These are phyloP conservation scores for Grus americana DNA, from an alignment of 2,113 vertebrate genomes.

Conservation along the genomic window DNA sequence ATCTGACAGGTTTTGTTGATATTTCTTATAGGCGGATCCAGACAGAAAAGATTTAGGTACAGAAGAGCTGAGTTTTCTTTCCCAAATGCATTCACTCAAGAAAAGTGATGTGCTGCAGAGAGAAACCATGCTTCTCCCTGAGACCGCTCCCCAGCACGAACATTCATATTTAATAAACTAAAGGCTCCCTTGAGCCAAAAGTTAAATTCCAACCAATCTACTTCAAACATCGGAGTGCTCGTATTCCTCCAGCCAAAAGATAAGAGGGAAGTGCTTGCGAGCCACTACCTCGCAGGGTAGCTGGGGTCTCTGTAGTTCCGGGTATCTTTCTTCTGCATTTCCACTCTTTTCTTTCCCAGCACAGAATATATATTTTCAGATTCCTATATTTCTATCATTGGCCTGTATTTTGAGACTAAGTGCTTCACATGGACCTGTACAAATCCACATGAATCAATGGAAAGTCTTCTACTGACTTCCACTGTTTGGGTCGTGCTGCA, in stretches of 20 bases:
- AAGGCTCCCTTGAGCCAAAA: conserved; percentile 11
- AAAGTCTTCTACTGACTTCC: not conserved
- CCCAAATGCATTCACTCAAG: not conserved
- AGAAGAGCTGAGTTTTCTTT: not conserved
- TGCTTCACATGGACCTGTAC: not conserved
- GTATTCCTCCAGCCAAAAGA: not conserved
- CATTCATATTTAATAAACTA: conserved; percentile 44
- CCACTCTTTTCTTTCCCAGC: not conserved
- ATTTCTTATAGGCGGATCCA: not conserved
- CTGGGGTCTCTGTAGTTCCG: not conserved
- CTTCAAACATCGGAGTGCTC: not conserved
- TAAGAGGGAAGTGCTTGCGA: not conserved
- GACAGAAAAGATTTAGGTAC: not conserved
- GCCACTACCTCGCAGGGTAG: not conserved
- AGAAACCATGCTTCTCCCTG: not conserved
- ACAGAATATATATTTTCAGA: not conserved
- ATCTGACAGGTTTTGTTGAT: not conserved
- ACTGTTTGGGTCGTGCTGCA: not conserved
- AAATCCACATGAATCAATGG: not conserved
- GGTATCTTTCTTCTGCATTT: not conserved
- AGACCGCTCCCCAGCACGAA: not conserved
- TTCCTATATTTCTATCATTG: not conserved
- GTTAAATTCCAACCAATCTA: not conserved
- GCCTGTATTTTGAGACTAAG: not conserved
- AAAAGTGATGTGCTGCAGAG: not conserved